Conservation (phyloP, 2,113 vertebrate species). For the Rhynchomys soricoides region DNA sequence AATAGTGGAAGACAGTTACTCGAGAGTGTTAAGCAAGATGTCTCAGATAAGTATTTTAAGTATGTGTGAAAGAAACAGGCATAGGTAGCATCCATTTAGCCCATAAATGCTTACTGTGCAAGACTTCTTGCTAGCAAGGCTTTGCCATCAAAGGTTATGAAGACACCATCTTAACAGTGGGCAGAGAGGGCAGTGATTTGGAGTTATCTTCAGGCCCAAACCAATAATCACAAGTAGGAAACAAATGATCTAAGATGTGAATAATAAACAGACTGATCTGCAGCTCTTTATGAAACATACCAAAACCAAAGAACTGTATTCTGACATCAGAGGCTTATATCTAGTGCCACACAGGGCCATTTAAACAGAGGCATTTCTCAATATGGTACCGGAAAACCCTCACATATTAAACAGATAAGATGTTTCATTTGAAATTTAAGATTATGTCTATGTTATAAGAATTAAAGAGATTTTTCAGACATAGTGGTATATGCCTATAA, state of each 20-base stretch:
- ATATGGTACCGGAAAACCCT: slow-evolving; percentile 8
- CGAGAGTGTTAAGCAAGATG: background rate
- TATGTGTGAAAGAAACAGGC: background rate
- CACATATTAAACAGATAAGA: background rate
- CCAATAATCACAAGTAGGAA: background rate
- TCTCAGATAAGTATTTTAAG: slow-evolving; percentile 11
- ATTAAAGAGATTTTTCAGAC: background rate
- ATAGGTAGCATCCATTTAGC: background rate
- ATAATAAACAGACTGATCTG: background rate
- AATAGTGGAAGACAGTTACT: background rate
- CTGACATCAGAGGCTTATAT: background rate
- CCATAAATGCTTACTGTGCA: background rate
- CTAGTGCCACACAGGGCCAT: background rate
- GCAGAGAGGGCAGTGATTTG: background rate
- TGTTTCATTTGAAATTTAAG: background rate
- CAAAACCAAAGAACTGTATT: background rate
- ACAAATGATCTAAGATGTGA: background rate
- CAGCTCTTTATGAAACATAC: background rate
- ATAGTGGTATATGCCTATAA: background rate
- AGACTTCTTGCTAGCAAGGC: background rate
- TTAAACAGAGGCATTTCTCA: background rate
- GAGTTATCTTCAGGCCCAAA: background rate
- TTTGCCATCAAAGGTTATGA: background rate
- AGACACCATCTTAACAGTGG: background rate
- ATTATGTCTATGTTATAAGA: background rate